Evolutionary conservation across 2,888 invertebrate species (phyloP), one percentile per base, ranked within the genome.

Genomic region (Ophion obscuratus): DNA sequence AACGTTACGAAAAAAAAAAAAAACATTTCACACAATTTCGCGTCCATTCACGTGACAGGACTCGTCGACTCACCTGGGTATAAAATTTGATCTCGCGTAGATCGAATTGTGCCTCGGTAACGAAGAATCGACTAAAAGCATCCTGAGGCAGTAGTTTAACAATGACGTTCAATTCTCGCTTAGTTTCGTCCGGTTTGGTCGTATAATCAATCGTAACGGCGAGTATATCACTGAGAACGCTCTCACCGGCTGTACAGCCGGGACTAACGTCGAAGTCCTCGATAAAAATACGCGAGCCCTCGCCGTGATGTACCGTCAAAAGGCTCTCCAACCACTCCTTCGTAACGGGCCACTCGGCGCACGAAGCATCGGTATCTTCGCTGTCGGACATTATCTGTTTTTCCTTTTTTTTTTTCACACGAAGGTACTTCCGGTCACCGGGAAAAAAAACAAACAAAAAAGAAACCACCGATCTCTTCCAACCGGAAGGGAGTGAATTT

Each of bases 81-180:
- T 97, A 97, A 94, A 97, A 97, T 88, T 97, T 96, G 90, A 97
- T 97, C 94, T 97, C 97, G 85, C 97, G 95, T 6, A 97, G 95
- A 93, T 97, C 97, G 92, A 97, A 97, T 93, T 97, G 97, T 1
- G 97, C 97, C 92, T 97, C 97, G 36, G 97, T 97, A 84, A 97
- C 97, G 93, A 97, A 97, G 89, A 96, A 96, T 78, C 97, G 95
- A 86, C 97, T 97, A 93, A 97, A 97, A 0, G 97, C 97, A 92
- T 97, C 97, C 89, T 96, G 95, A 0, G 97, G 97, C 44, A 97
- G 95, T 73, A 97, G 95, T 93, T 97, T 97, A 85, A 97, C 96
- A 88, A 97, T 96, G 75, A 97, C 93, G 94, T 94, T 94, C 57
- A 95, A 92, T 81, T 90, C 93, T 93, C 86, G 90, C 88, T 84